Conservation (phyloP, 2,797 vertebrate genomes). For the Luscinia luscinia region DNA sequence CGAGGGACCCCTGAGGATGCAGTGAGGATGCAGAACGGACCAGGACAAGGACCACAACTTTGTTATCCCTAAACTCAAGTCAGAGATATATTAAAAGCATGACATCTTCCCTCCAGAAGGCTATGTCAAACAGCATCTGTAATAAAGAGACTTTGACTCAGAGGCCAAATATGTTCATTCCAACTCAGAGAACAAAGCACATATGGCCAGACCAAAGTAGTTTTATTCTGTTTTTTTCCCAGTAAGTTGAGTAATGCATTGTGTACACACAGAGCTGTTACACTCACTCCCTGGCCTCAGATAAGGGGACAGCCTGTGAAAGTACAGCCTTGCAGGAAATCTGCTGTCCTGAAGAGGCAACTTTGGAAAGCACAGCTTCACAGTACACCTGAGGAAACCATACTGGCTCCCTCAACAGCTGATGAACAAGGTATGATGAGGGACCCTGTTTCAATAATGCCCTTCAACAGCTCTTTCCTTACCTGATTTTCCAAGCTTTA, state of each 20-base stretch:
- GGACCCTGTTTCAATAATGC: not conserved
- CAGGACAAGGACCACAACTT: not conserved
- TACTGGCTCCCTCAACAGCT: not conserved
- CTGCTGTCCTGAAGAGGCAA: not conserved
- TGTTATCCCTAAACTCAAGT: not conserved
- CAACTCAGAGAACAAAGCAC: not conserved
- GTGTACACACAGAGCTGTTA: rapidly evolving
- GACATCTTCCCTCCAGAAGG: not conserved
- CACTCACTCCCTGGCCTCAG: not conserved
- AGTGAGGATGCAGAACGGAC: rapidly evolving
- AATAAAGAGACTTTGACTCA: not conserved
- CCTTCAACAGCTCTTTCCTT: not conserved
- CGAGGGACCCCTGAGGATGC: not conserved
- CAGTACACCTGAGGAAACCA: not conserved
- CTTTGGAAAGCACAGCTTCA: not conserved
- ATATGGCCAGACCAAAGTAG: not conserved
- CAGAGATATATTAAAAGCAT: not conserved
- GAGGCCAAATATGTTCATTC: not conserved
- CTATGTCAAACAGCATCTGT: not conserved
- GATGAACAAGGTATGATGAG: not conserved
- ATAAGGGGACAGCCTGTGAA: not conserved
- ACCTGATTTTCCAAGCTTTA: not conserved
- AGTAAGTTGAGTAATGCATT: not conserved
- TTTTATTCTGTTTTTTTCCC: not conserved
- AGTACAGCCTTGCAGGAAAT: not conserved